Conservation (phyloP, 2,888 invertebrate species). For the Conus canariensis region DNA sequence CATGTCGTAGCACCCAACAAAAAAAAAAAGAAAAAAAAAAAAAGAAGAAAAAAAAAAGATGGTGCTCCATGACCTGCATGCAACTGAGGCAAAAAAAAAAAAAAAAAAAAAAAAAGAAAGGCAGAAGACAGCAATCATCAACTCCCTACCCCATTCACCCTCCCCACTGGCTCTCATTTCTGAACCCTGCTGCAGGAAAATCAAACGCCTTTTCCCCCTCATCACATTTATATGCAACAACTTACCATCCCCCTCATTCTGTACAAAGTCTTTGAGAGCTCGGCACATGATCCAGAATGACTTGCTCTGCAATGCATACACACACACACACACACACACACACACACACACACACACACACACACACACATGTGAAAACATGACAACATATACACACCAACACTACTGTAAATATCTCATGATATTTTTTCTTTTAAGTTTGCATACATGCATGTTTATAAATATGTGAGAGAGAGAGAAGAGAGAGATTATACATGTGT, state of each 20-base stretch:
- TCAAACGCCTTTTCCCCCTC: no score
- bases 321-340: neutral
- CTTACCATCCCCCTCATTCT: constrained; percentile 88
- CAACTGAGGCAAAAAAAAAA: no score
- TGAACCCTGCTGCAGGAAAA: no score
- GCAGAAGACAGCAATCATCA: no score
- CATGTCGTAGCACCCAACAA: no score
- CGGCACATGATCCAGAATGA: constrained; percentile 96
- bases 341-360: neutral
- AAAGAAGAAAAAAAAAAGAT: no score
- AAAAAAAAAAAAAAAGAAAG: no score
- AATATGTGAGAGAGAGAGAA: neutral
- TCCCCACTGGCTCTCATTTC: no score
- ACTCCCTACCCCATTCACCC: no score
- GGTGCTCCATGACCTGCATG: no score
- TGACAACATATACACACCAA: neutral
- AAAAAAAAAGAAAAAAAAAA: no score
- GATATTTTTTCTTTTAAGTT: no score
- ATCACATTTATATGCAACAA: neutral
- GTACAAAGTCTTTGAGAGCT: constrained; percentile 91
- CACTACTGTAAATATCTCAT: neutral
- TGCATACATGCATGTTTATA: neutral
- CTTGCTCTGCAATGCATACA: constrained; percentile 71
- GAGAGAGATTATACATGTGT: neutral
- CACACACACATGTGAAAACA: neutral